Conservation (phyloP, 2,113 vertebrate genomes). For the Fulmarus glacialis region DNA sequence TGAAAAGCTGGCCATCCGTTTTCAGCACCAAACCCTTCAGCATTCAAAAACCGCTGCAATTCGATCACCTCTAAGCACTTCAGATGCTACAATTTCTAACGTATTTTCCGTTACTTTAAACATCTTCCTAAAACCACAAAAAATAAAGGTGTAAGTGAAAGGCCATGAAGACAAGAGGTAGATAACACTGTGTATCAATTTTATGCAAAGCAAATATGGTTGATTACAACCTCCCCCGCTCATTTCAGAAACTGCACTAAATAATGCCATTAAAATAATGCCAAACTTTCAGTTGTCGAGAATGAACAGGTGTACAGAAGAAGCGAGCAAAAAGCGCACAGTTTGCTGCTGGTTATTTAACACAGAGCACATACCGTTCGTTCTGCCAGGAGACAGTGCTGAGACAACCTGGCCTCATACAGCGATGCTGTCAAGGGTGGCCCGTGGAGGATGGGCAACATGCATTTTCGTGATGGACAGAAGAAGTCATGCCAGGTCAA, state of each 20-base stretch:
- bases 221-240: not conserved
- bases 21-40: not conserved
- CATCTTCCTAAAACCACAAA: fast-evolving
- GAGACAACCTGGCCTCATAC: fast-evolving
- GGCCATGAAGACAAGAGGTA: not conserved
- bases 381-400: not conserved
- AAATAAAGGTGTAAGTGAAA: not conserved
- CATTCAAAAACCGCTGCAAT: not conserved
- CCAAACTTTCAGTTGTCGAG: fast-evolving
- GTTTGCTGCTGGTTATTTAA: too few species aligned
- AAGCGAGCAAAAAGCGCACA: fast-evolving
- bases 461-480: fast-evolving
- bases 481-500: too few species aligned
- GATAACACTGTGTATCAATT: too few species aligned
- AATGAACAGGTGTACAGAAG: fast-evolving
- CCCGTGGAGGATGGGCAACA: fast-evolving
- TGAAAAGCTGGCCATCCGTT: not conserved
- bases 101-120: fast-evolving
- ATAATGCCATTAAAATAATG: not conserved
- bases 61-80: not conserved
- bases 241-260: not conserved
- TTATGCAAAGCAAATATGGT: not conserved
- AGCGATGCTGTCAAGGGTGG: fast-evolving
- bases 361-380: fast-evolving
- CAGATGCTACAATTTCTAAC: not conserved